A percentile compares a stretch with the other conserved stretches of the same genome.
phyloP scores from a whole-genome alignment of 2,888 invertebrate genomes.

The Oscheius onirici region DNA sequence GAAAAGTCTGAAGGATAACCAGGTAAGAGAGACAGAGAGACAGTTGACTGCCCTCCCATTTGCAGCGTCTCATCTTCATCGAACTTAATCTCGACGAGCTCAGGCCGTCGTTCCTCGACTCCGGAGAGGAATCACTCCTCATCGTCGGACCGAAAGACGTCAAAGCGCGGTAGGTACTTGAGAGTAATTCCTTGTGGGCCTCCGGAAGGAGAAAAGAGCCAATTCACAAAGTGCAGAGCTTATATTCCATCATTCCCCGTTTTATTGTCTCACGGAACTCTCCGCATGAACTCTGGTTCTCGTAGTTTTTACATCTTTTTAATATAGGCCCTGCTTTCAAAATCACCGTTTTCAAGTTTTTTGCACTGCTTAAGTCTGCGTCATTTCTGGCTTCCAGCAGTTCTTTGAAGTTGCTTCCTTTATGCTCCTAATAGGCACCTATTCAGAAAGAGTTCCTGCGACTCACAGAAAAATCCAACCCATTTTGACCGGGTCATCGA shows the following conservation, averaged over 20 bases:
- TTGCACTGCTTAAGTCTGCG: too few relatives aligned
- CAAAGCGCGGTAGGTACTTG: conserved; percentile 53
- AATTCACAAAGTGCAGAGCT: conserved; percentile 5
- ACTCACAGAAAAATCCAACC: too few relatives aligned
- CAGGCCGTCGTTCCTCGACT: conserved; percentile 44
- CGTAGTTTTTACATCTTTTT: too few relatives aligned
- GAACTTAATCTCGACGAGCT: conserved; percentile 39
- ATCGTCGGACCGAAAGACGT: conserved; percentile 59
- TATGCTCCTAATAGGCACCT: too few relatives aligned
- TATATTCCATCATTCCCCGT: conserved; percentile 9
- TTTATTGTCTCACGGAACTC: neutral
- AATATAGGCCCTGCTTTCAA: too few relatives aligned
- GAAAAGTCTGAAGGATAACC: conserved; percentile 22
- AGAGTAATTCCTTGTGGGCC: neutral
- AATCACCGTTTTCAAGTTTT: too few relatives aligned
- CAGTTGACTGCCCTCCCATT: neutral
- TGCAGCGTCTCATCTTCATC: conserved; percentile 40
- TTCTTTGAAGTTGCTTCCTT: too few relatives aligned
- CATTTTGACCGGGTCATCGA: too few relatives aligned
- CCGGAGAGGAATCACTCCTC: conserved; percentile 45
- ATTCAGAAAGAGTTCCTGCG: too few relatives aligned
- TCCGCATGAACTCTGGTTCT: too few relatives aligned
- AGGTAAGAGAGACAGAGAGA: conserved; percentile 11
- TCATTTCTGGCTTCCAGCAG: too few relatives aligned
- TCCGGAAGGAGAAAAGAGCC: conserved; percentile 2